A percentile compares a stretch with the other conserved stretches of the same genome.
These are phyloP conservation scores for Gambusia yucatana DNA, from an alignment of 2,797 vertebrate species.

Conservation along the genomic window DNA sequence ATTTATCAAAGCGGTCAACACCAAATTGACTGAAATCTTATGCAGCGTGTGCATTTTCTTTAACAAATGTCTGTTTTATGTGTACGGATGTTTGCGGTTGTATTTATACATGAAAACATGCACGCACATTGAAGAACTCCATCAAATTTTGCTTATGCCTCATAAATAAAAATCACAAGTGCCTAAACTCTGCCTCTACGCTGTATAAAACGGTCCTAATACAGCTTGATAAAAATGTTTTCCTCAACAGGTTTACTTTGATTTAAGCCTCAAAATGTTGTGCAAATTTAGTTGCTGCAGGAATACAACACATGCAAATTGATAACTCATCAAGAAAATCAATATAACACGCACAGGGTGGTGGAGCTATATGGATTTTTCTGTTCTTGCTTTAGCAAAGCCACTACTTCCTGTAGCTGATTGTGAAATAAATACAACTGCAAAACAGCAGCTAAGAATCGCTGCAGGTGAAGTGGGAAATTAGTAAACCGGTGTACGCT, in stretches of 20 bases:
- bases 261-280: conserved; percentile 46
- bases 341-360: conserved; percentile 66
- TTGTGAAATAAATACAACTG: conserved; percentile 44
- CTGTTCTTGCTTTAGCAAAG: conserved; percentile 58
- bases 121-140: conserved; percentile 14
- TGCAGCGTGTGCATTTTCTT: neutral
- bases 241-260: conserved; percentile 41
- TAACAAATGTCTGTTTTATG: neutral
- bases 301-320: conserved; percentile 62
- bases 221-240: conserved; percentile 31
- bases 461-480: conserved; percentile 33
- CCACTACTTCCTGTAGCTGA: conserved; percentile 72
- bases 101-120: neutral
- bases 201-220: neutral
- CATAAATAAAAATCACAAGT: conserved; percentile 22
- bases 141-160: conserved; percentile 38
- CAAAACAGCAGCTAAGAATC: conserved; percentile 35
- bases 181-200: neutral
- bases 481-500: conserved; percentile 14
- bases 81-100: neutral
- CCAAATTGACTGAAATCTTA: neutral
- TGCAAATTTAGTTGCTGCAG: conserved; percentile 35
- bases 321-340: conserved; percentile 70
- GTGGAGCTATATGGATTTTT: conserved; percentile 68
- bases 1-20: conserved; percentile 15